Conservation (phyloP, 2,888 invertebrate species). For the Marronus borbonicus region DNA sequence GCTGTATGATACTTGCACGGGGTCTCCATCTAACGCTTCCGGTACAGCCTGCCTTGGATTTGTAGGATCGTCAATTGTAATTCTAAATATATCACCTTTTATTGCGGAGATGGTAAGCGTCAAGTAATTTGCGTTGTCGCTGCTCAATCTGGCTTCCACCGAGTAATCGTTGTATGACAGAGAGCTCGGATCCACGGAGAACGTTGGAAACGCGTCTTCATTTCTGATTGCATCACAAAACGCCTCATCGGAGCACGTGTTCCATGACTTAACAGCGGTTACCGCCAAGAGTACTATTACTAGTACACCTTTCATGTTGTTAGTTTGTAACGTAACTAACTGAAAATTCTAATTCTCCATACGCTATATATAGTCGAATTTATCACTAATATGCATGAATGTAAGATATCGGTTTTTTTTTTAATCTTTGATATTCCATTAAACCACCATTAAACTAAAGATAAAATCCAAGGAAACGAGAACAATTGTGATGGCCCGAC, state of each 20-base stretch:
- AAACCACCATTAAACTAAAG: no score
- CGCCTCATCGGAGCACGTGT: slow-evolving; percentile 26
- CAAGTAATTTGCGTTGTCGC: slow-evolving; percentile 1
- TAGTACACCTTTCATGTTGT: background rate
- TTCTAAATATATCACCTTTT: slow-evolving; percentile 40
- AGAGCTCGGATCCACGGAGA: background rate
- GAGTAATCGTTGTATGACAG: background rate
- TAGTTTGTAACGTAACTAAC: background rate
- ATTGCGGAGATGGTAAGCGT: slow-evolving; percentile 14
- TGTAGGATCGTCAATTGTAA: slow-evolving; percentile 50
- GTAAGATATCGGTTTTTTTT: no score
- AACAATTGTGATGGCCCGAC: no score
- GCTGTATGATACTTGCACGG: background rate
- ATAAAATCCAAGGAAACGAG: no score
- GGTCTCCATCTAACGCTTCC: slow-evolving; percentile 45
- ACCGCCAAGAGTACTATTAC: slow-evolving; percentile 2
- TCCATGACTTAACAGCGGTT: slow-evolving; percentile 37
- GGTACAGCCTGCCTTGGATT: slow-evolving; percentile 45
- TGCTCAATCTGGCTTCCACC: background rate
- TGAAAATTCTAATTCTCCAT: background rate
- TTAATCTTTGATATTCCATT: no score
- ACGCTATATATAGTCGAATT: background rate
- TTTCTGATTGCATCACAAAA: slow-evolving; percentile 43
- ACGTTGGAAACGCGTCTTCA: background rate
- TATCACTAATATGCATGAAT: background rate